Base-by-base conservation (phyloP, 2,113 vertebrate species). In the Brachyhypopomus occidentalis region DNA sequence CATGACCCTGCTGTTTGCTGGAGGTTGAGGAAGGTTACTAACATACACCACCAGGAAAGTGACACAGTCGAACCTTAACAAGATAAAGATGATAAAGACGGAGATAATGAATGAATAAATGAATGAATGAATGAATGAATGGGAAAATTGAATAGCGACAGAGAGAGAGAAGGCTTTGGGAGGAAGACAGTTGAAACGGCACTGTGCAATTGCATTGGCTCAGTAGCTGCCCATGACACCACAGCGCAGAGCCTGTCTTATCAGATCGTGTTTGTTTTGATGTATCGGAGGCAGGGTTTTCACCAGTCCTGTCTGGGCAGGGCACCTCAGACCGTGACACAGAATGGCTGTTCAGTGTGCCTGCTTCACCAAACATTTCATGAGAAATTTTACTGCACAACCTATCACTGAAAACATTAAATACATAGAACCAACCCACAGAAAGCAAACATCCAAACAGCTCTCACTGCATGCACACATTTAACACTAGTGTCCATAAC, bases 261-360 rank as follows among this genome's bases (percentile, higher is more conserved):
- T 83, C 58, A 34, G 23, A 80, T 83, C 64, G 36, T 55, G 62
- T 82, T 77, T 86, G 77, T 86, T 81, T 82, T 79, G 77, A 79
- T 77, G 60, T 84, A 82, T 84, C 78, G 23, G 71, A 84, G 83
- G 70, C 80, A 73, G 34, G 2, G 63, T 38, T 72, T 79, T 45
- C 66, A 41, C 41, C 41, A 30, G 36, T 72, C 62, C 22, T 64
- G 38, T 67, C 45, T 36, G 48, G 73, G 12, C 19, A 60, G 72
- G 9, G 70, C 0, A 16, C 36, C 14, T 62, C 25, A 36, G 17
- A 62, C 14, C 27, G 5, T 4, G 77, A 20, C 20, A 79, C 62
- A 67, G 34, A 67, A 84, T 72, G 45, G 66, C 76, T 84, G 34
- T 72, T 84, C 76, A 72, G 75, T 77, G 27, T 41, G 56, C 14